phyloP scores from a whole-genome alignment of 2,113 vertebrate genomes.

The Cariama cristata region DNA sequence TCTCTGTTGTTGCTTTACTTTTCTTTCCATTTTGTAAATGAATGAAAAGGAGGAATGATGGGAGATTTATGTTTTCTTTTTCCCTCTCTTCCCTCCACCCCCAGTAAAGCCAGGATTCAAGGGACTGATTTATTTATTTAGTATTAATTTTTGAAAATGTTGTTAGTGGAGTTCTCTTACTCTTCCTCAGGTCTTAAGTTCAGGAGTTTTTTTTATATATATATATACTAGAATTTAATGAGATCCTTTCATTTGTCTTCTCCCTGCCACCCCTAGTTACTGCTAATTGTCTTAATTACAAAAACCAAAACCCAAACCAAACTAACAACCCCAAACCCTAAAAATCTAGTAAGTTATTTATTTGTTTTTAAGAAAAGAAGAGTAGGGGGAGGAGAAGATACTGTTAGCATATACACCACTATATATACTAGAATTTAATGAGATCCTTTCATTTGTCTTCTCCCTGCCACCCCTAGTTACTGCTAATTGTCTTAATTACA shows the following conservation, averaged over 20 bases:
- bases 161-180: background rate
- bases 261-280: background rate
- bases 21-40: background rate
- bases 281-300: background rate
- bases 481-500: background rate
- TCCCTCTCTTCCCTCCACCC: rapidly evolving
- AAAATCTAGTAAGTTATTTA: background rate
- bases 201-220: background rate
- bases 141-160: background rate
- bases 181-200: background rate
- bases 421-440: no score
- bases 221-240: background rate
- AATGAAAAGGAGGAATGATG: background rate
- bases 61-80: background rate
- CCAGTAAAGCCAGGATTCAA: background rate
- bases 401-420: background rate
- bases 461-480: background rate
- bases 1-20: background rate
- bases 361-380: background rate
- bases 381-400: background rate
- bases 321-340: background rate
- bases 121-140: background rate
- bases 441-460: background rate
- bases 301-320: background rate
- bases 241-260: background rate